Evolutionary conservation across 1,140 invertebrate species (phyloP).

Genomic region (Papilio aristodemus): DNA sequence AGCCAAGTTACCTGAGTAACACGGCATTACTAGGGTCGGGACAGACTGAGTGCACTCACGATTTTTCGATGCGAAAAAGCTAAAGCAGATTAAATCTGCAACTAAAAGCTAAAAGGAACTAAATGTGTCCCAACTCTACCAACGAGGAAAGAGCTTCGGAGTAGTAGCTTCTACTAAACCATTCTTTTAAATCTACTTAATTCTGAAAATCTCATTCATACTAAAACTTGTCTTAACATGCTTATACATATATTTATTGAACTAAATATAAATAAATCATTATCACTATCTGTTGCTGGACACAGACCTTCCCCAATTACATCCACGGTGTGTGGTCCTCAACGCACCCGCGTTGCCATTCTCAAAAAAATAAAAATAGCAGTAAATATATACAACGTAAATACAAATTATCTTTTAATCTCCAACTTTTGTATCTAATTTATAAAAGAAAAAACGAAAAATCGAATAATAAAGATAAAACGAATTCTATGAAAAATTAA

Average conservation of each 20-base stretch:
- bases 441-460: neutral
- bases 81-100: slow-evolving; percentile 15
- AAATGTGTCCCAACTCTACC: neutral
- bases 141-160: neutral
- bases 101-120: slow-evolving; percentile 9
- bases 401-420: too few species aligned
- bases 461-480: neutral
- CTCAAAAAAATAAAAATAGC: too few species aligned
- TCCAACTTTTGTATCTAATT: neutral
- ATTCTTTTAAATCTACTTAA: too few species aligned
- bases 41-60: slow-evolving; percentile 14
- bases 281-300: too few species aligned
- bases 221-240: too few species aligned
- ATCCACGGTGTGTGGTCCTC: too few species aligned
- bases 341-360: too few species aligned
- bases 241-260: too few species aligned
- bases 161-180: neutral
- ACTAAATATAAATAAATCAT: too few species aligned
- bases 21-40: neutral
- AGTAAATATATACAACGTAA: too few species aligned
- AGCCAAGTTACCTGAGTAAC: slow-evolving; percentile 72
- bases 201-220: too few species aligned
- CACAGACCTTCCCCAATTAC: too few species aligned
- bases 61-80: slow-evolving; percentile 10
- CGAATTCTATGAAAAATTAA: slow-evolving; percentile 9